Base-by-base conservation (phyloP, 2,888 invertebrate genomes). In the Harpagoxenus sublaevis region DNA sequence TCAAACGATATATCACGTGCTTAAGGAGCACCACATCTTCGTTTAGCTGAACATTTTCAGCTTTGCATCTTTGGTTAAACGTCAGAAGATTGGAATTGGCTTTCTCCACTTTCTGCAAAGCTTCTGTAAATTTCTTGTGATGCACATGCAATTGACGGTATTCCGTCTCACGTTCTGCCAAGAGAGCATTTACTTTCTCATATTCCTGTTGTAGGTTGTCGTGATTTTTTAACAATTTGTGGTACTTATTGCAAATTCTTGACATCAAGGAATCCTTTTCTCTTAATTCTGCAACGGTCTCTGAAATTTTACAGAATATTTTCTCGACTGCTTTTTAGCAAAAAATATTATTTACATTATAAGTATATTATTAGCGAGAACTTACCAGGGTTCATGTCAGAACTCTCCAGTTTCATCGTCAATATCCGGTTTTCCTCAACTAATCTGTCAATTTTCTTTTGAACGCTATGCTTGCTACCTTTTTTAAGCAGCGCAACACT, bases 1-100 rank as follows among this genome's bases (percentile, higher is more conserved):
- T 98, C 39, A 98, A 93, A 77, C 97, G 97, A 92, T 97, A 98
- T 6, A 98, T 96, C 0, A 98, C 96, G 89, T 97, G 97, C 94
- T 98, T 98, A 84, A 98, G 95, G 93, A 98, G 97, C 70, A 96
- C 95, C 93, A 97, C 96, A 92, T 98, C 98, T 88, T 97, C 96
- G 70, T 95, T 96, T 1, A 97, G 94, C 45, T 96, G 96, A 12
- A 94, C 92, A 92, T 97, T 97, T 53, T 96, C 96, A 0, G 96
- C 96, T 57, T 96, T 94, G 18, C 96, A 94, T 90, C 95, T 95
- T 65, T 96, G 89, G 48, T 91, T 89, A 3, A 71, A 84, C n/a
- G 84, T 84, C 2, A 88, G 28, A 35, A 93, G 71, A 84, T 84
- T 87, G 4, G 82, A 84, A 71, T 89, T 92, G 42, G 92, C 91